phyloP scores from a whole-genome alignment of 2,888 invertebrate genomes.

The Andrena trimmerana region DNA sequence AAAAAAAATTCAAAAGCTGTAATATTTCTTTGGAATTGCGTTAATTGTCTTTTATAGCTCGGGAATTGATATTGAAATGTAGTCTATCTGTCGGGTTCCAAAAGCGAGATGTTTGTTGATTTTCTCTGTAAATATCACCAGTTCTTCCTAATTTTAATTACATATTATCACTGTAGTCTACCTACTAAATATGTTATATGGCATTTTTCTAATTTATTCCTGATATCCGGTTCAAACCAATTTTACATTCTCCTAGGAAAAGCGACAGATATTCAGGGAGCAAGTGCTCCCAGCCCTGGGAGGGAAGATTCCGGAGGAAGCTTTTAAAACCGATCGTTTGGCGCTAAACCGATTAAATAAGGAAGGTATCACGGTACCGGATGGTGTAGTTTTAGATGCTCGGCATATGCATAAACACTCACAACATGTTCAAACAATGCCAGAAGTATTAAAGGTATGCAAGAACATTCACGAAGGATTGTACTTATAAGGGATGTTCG shows the following conservation, averaged over 20 bases:
- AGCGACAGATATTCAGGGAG: constrained; percentile 88
- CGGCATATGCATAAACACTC: constrained; percentile 81
- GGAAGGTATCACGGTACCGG: constrained; percentile 88
- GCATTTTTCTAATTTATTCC: too few relatives aligned
- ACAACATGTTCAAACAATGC: constrained; percentile 71
- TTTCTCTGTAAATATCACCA: too few relatives aligned
- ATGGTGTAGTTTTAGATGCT: constrained; percentile 87
- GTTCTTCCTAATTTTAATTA: too few relatives aligned
- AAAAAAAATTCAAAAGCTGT: too few relatives aligned
- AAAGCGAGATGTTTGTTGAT: not conserved
- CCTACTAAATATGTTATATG: too few relatives aligned
- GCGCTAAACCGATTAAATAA: constrained; percentile 88
- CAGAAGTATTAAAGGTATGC: constrained; percentile 78
- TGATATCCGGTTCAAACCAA: not conserved
- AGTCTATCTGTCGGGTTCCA: not conserved
- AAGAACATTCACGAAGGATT: not conserved
- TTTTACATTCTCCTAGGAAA: constrained; percentile 83
- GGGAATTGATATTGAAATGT: too few relatives aligned
- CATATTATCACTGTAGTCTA: too few relatives aligned
- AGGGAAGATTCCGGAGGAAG: constrained; percentile 89
- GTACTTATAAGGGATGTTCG: too few relatives aligned
- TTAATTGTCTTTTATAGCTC: too few relatives aligned
- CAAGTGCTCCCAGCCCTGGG: constrained; percentile 88
- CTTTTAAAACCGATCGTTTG: constrained; percentile 87
- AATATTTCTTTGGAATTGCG: too few relatives aligned